Evolutionary conservation across 2,113 vertebrate species (phyloP).

Genomic region (Ameiurus melas): DNA sequence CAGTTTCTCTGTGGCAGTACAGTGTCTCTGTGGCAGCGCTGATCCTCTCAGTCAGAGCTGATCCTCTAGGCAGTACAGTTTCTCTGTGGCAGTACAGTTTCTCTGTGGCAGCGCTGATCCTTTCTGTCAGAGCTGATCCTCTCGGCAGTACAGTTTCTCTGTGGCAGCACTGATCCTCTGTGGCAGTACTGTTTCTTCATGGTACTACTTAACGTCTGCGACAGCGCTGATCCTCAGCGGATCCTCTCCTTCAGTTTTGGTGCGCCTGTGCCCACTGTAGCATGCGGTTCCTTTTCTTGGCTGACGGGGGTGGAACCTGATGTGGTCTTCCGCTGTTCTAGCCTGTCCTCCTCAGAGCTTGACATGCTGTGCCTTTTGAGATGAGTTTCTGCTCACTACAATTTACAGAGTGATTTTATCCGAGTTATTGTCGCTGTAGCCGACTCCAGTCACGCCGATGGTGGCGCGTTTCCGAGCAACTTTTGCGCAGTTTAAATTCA

Average conservation of each 20-base stretch:
- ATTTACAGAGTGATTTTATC: background rate
- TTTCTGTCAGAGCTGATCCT: background rate
- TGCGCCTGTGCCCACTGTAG: background rate
- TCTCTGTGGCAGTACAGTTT: background rate
- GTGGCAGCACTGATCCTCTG: background rate
- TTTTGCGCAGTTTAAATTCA: background rate
- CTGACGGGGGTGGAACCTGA: background rate
- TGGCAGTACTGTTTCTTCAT: background rate
- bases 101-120: background rate
- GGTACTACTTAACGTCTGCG: too few relatives aligned
- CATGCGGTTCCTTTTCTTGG: background rate
- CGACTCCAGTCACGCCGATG: too few relatives aligned
- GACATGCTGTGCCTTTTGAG: background rate
- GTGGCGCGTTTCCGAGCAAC: too few relatives aligned
- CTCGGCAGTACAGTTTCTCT: too few relatives aligned
- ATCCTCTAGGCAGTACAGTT: background rate
- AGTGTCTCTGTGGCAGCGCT: background rate
- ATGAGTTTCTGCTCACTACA: background rate
- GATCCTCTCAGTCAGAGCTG: background rate
- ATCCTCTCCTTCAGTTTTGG: background rate
- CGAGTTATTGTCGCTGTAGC: too few relatives aligned
- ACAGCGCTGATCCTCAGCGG: background rate
- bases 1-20: background rate
- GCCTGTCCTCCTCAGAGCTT: background rate
- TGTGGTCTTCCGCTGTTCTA: background rate